Percentiles rank a stretch among this genome's conserved stretches.
phyloP scores from a whole-genome alignment of 2,888 invertebrate species.

The Cheilosia scutellata region DNA sequence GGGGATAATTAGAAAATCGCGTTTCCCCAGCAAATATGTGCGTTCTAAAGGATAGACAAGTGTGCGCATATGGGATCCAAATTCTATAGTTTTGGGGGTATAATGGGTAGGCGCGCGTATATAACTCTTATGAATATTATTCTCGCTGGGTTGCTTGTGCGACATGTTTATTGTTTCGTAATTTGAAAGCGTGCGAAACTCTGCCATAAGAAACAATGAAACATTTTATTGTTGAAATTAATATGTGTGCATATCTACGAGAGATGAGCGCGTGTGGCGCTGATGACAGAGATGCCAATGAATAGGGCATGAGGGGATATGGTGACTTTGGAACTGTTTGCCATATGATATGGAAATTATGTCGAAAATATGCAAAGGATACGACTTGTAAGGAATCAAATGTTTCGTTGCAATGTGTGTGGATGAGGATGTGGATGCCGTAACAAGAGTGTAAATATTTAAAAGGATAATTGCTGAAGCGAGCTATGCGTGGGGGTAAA shows the following conservation, averaged over 20 bases:
- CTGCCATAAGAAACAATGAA: slow-evolving; percentile 36
- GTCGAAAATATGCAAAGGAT: slow-evolving; percentile 48
- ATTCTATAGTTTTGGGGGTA: slow-evolving; percentile 1
- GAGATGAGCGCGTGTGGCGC: slow-evolving; percentile 27
- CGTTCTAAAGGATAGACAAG: slow-evolving; percentile 10
- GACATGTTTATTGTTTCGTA: slow-evolving; percentile 75
- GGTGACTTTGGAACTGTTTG: slow-evolving; percentile 46
- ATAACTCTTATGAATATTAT: slow-evolving; percentile 56
- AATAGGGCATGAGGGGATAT: slow-evolving; percentile 12
- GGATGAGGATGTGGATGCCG: slow-evolving; percentile 21
- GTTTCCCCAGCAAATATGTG: slow-evolving; percentile 55
- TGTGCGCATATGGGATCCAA: slow-evolving; percentile 32
- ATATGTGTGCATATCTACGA: slow-evolving; percentile 30
- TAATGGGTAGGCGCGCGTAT: neutral
- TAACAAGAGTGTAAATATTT: slow-evolving; percentile 72
- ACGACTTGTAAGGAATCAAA: slow-evolving; percentile 53
- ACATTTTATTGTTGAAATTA: slow-evolving; percentile 71
- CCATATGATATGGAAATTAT: slow-evolving; percentile 54
- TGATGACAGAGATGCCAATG: slow-evolving; percentile 40
- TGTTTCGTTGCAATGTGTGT: slow-evolving; percentile 19
- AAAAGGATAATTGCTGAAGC: slow-evolving; percentile 71
- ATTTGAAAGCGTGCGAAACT: slow-evolving; percentile 73
- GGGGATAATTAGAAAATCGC: slow-evolving; percentile 69
- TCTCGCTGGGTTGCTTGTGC: slow-evolving; percentile 39
- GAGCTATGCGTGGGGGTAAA: slow-evolving; percentile 30